phyloP scores from a whole-genome alignment of 2,888 invertebrate genomes.

The Diloba caeruleocephala region DNA sequence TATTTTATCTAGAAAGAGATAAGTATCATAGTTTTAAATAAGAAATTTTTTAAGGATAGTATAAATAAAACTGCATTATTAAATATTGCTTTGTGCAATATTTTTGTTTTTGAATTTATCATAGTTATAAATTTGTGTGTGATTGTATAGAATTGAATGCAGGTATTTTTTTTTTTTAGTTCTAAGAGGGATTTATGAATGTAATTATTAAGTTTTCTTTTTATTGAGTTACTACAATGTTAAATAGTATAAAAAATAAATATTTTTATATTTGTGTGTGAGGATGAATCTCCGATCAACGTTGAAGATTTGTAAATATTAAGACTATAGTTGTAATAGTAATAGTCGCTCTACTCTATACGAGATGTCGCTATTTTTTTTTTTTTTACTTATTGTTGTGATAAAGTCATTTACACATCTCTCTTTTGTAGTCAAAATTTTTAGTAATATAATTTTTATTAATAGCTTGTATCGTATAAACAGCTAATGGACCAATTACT shows the following conservation, averaged over 20 bases:
- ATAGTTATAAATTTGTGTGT: not conserved
- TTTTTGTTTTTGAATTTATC: not conserved
- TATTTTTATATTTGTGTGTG: slow-evolving; percentile 5
- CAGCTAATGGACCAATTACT: no score
- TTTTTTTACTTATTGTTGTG: not conserved
- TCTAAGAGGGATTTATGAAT: slow-evolving; percentile 28
- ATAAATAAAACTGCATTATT: no score
- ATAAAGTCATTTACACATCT: not conserved
- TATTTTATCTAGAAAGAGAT: no score
- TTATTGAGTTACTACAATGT: slow-evolving; percentile 11
- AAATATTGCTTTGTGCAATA: not conserved
- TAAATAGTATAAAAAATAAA: not conserved
- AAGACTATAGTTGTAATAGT: not conserved
- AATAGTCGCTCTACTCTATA: slow-evolving; percentile 17
- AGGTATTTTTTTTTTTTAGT: slow-evolving; percentile 9
- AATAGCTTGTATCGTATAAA: no score
- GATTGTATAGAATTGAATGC: slow-evolving; percentile 11
- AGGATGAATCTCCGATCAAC: slow-evolving; percentile 27
- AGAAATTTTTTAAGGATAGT: no score
- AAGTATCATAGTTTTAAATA: no score
- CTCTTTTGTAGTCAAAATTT: no score
- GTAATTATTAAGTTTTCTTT: slow-evolving; percentile 17
- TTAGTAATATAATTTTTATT: no score
- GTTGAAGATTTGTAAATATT: slow-evolving; percentile 16
- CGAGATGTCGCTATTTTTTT: slow-evolving; percentile 29